These are phyloP conservation scores for Tylochromis polylepis DNA, from an alignment of 2,113 vertebrate species.

Conservation along the genomic window DNA sequence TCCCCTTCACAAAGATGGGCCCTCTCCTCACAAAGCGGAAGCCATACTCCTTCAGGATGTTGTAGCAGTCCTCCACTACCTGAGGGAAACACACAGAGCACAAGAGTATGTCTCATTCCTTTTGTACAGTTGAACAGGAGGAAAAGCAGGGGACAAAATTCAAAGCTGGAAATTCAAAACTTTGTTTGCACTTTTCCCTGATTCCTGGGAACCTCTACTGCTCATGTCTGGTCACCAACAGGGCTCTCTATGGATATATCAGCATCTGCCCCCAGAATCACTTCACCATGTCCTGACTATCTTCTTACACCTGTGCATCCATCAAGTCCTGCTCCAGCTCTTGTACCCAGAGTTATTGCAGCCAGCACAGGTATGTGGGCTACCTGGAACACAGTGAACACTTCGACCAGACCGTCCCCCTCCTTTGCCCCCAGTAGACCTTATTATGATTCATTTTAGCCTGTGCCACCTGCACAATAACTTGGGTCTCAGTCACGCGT, in stretches of 20 bases:
- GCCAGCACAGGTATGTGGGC: neutral
- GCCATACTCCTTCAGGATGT: constrained; percentile 87
- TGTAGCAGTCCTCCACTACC: constrained; percentile 95
- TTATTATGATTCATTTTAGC: neutral
- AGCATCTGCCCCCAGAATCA: rapidly evolving
- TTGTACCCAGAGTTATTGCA: neutral
- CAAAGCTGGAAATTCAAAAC: neutral
- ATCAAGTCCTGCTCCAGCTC: neutral
- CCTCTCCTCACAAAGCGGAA: constrained; percentile 92
- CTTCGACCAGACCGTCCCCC: neutral
- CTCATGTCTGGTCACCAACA: neutral
- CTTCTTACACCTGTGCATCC: neutral
- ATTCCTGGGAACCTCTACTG: neutral
- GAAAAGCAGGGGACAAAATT: neutral
- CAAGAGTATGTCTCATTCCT: neutral
- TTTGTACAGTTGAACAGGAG: neutral
- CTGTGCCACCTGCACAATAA: neutral
- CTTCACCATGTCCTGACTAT: neutral
- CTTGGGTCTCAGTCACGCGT: neutral
- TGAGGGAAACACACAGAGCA: constrained; percentile 44
- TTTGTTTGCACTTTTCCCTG: neutral
- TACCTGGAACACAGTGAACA: neutral
- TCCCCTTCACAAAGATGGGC: constrained; percentile 91
- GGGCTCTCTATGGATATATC: rapidly evolving
- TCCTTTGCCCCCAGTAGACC: neutral